Percentiles rank a stretch among this genome's conserved stretches.
Evolutionary conservation across 2,888 invertebrate genomes (phyloP).

Genomic region (Synergus japonicus): DNA sequence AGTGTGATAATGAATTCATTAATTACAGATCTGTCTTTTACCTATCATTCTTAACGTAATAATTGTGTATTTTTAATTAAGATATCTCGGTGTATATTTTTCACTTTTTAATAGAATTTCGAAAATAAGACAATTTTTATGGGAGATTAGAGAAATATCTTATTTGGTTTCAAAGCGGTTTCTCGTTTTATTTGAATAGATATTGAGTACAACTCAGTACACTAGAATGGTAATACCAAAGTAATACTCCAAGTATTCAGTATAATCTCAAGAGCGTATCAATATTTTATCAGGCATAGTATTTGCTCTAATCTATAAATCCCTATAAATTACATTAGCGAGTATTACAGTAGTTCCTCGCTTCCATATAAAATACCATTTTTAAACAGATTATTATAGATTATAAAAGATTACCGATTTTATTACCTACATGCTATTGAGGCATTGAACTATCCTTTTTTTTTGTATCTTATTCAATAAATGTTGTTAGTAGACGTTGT

Average conservation of each 20-base stretch:
- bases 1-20: conserved; percentile 15
- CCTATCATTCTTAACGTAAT: not conserved
- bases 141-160: not conserved
- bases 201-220: not conserved
- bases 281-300: conserved; percentile 18
- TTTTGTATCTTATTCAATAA: not conserved
- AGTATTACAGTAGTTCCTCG: not conserved
- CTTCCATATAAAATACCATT: conserved; percentile 9
- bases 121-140: not conserved
- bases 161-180: not conserved
- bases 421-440: not conserved
- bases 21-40: not conserved
- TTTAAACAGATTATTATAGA: not conserved
- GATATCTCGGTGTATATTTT: not conserved
- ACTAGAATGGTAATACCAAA: not conserved
- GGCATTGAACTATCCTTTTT: not conserved
- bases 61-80: not conserved
- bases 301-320: conserved; percentile 13
- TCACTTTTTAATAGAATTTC: not conserved
- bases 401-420: not conserved
- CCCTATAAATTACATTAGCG: not conserved
- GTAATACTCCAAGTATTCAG: conserved; percentile 18
- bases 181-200: conserved; percentile 22
- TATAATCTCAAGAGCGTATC: conserved; percentile 6
- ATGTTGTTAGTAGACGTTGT: no score